Evolutionary conservation across 2,797 vertebrate genomes (phyloP), one percentile per base, ranked within the genome.

Genomic region (Syndactyla subalaris): DNA sequence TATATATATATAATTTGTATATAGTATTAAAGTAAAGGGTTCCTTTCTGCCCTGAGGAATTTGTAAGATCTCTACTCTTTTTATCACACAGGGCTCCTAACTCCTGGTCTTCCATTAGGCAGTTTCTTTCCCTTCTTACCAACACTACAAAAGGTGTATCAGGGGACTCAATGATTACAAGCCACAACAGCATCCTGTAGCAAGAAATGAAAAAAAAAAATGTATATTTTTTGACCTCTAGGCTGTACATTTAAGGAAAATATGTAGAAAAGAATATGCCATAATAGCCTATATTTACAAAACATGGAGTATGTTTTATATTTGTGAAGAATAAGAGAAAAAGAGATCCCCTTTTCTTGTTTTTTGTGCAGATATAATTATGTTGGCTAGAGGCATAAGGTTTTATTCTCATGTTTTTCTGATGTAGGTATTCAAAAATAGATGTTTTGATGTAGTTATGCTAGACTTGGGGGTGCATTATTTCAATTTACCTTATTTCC

Each of bases 401-500:
- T 67, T 19, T 81, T 95, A 20, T 80, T 74, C 23, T 89, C 58
- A 6, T 68, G 34, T 77, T 80, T 95, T 95, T 77, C 57, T 85
- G 38, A 51, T 62, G 54, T 43, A 74, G 54, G 75, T 95, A 65
- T 41, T 87, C 1, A 58, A 57, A 93, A 85, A 39, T 23, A 85
- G 32, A 32, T 85, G 38, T 65, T 88, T 89, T 88, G 19, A 39
- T 83, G 49, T 75, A 77, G 61, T 89, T 92, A 57, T 45, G 8
- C 30, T 89, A 52, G 27, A 74, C 85, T 57, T 15, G 32, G 45
- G 22, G 30, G 11, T 62, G 38, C 26, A 70, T 91, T 88, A 68
- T 88, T 89, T 92, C n/a, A 78, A 29, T 91, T 95, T 92, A 68
- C 15, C 75, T 83, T 77, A 62, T 88, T 95, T 92, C 9, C 27